Evolutionary conservation across 2,888 invertebrate genomes (phyloP).

Genomic region (Rhagium mordax): DNA sequence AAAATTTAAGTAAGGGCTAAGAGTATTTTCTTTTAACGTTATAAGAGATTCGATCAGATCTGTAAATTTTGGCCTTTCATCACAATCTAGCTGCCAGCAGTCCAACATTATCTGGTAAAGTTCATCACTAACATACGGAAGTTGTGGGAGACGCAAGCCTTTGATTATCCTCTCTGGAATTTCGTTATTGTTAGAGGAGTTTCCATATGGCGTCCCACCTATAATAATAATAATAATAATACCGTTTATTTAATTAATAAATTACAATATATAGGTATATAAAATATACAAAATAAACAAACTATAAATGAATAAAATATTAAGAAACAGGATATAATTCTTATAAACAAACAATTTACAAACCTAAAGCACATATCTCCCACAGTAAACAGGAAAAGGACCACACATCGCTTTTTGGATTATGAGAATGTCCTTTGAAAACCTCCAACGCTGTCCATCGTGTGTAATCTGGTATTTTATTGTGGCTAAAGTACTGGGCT

Average conservation of each 20-base stretch:
- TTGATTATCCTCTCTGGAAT: conserved; percentile 78
- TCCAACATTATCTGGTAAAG: conserved; percentile 87
- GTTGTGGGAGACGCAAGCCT: conserved; percentile 82
- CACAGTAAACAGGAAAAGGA: conserved; percentile 87
- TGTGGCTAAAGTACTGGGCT: conserved; percentile 77
- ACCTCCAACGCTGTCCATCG: conserved; percentile 88
- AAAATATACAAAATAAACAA: too few species aligned
- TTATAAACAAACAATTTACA: too few species aligned
- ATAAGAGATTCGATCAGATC: conserved; percentile 69
- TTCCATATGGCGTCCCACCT: conserved; percentile 84
- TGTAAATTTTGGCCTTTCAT: conserved; percentile 83
- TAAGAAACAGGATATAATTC: too few species aligned
- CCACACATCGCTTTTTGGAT: conserved; percentile 87
- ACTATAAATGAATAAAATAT: too few species aligned
- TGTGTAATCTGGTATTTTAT: conserved; percentile 81
- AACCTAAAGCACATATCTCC: conserved; percentile 85
- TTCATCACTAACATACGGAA: conserved; percentile 83
- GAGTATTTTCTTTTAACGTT: conserved; percentile 54
- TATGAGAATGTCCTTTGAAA: conserved; percentile 78
- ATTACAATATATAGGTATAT: too few species aligned
- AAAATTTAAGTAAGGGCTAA: conserved; percentile 61
- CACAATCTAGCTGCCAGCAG: conserved; percentile 88
- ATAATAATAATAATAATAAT: too few species aligned
- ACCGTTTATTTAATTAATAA: too few species aligned
- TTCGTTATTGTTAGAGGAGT: conserved; percentile 78